Evolutionary conservation across 1,140 invertebrate species (phyloP), one percentile per base, ranked within the genome.

Genomic region (Penaeus indicus): DNA sequence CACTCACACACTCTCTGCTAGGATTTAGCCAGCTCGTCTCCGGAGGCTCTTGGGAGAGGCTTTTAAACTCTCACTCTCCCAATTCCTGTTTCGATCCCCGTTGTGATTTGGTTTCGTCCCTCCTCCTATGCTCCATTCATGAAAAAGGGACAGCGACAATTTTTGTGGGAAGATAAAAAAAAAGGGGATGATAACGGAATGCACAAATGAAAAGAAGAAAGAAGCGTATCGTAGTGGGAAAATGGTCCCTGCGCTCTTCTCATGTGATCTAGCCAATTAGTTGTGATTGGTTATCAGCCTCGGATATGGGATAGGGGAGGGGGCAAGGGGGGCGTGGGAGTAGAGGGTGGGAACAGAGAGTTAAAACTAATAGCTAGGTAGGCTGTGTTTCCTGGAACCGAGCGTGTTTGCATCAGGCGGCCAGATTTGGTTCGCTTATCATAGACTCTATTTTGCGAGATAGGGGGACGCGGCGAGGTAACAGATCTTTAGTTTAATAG

Each of bases 21-120:
- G 84, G 84, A 85, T 85, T 85, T 77, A 85, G 69, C 69, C 69
- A 85, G 77, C 84, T 85, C 69, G 84, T 77, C 84, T 67, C 54
- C 60, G 84, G 84, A 84, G 69, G 72, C 47, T n/a, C 38, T 61
- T 38, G 38, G 21, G 69, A 47, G 69, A 27, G 22, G 69, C 84
- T 85, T 77, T 69, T 61, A 85, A 75, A n/a, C 61, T 69, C 60
- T 32, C 32, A 38, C 38, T 47, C 27, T 78, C 21, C 42, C 54
- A 19, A 25, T 32, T 82, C 25, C 83, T 84, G 21, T 27, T 62
- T 32, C 80, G 61, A 38, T 22, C 61, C 27, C 64, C 67, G 22
- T 60, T 75, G 62, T 61, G 47, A 61, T 54, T 61, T 60, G 69
- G 67, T 61, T 27, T 85, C 54, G 69, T 61, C 62, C 27, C 42